Conservation (phyloP, 2,797 vertebrate species). For the Caiman crocodilus region DNA sequence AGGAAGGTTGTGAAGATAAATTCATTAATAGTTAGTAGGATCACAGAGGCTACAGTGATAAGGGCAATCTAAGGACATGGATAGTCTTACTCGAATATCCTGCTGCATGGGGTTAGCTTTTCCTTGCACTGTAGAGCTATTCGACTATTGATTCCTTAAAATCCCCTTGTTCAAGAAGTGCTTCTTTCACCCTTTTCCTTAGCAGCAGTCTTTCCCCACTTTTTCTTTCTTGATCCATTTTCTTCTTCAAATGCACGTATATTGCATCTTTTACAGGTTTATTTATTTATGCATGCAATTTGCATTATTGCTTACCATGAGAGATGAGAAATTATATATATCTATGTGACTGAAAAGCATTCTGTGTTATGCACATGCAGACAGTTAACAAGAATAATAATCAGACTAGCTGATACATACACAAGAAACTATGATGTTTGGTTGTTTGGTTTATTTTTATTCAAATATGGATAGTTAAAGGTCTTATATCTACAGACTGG, state of each 20-base stretch:
- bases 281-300: too few relatives aligned
- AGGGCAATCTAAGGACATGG: conserved; percentile 18
- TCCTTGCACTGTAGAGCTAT: conserved; percentile 9
- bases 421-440: not conserved
- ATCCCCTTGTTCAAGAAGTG: not conserved
- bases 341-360: not conserved
- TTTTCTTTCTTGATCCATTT: not conserved
- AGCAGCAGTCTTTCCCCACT: not conserved
- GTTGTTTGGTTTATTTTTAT: not conserved
- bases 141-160: conserved; percentile 11
- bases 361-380: not conserved
- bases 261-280: not conserved
- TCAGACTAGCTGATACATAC: not conserved
- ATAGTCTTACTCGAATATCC: conserved; percentile 33
- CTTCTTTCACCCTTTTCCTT: not conserved
- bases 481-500: not conserved
- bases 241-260: not conserved
- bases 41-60: conserved; percentile 35
- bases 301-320: not conserved
- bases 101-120: conserved; percentile 6
- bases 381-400: not conserved
- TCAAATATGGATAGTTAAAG: not conserved
- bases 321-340: not conserved
- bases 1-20: not conserved
- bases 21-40: conserved; percentile 46